Percentiles rank a stretch among this genome's conserved stretches.
phyloP scores from a whole-genome alignment of 2,888 invertebrate genomes.

The Harpagoxenus sublaevis region DNA sequence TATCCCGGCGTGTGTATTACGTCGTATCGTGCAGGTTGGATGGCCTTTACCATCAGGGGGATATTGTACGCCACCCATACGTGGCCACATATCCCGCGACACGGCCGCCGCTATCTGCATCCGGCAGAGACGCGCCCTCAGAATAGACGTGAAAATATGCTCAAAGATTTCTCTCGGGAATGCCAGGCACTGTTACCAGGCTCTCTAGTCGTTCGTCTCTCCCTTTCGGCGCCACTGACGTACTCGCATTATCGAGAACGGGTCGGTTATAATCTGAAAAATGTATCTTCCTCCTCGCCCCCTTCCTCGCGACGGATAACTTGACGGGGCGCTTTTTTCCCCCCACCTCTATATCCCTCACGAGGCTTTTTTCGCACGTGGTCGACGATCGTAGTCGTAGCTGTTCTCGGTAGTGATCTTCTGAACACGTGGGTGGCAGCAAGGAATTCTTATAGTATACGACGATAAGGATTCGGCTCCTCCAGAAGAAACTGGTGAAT shows the following conservation, averaged over 20 bases:
- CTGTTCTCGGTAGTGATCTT: slow-evolving; percentile 66
- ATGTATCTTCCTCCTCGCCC: slow-evolving; percentile 62
- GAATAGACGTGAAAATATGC: slow-evolving; percentile 85
- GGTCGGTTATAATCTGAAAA: slow-evolving; percentile 70
- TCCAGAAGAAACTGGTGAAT: slow-evolving; percentile 27
- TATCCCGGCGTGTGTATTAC: slow-evolving; percentile 79
- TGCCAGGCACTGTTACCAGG: slow-evolving; percentile 54
- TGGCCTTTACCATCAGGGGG: slow-evolving; percentile 84
- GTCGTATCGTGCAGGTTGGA: slow-evolving; percentile 82
- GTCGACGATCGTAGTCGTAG: slow-evolving; percentile 48
- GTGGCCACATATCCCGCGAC: slow-evolving; percentile 77
- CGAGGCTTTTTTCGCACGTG: slow-evolving; percentile 42
- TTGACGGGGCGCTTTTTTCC: slow-evolving; percentile 41
- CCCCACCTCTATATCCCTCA: slow-evolving; percentile 35
- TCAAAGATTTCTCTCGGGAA: slow-evolving; percentile 84
- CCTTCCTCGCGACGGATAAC: slow-evolving; percentile 43
- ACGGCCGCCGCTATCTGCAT: slow-evolving; percentile 84
- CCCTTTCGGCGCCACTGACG: slow-evolving; percentile 52
- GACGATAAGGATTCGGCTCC: slow-evolving; percentile 28
- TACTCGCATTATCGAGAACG: slow-evolving; percentile 69
- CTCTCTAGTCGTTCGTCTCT: slow-evolving; percentile 24
- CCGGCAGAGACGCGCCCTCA: slow-evolving; percentile 84
- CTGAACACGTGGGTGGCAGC: slow-evolving; percentile 56
- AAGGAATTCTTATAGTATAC: background rate
- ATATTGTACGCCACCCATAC: slow-evolving; percentile 80